These are phyloP conservation scores for Ptilonorhynchus violaceus DNA, from an alignment of 2,113 vertebrate genomes.

Conservation along the genomic window DNA sequence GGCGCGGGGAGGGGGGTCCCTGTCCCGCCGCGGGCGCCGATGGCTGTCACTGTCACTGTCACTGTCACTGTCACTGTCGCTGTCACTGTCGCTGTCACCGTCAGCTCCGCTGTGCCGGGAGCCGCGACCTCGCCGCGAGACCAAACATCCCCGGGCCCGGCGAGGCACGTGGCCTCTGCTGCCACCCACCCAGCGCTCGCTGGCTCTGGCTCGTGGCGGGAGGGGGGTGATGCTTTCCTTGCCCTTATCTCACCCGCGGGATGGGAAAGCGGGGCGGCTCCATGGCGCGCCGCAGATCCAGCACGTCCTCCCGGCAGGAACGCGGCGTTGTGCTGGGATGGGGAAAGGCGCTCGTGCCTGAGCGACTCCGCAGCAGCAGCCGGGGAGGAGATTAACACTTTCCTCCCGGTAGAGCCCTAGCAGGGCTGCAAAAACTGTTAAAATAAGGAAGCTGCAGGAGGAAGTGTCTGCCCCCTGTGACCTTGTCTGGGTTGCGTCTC, in stretches of 20 bases:
- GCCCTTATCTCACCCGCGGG: neutral
- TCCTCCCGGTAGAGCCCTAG: accelerated
- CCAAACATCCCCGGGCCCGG: neutral
- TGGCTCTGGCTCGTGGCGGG: neutral
- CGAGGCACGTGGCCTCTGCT: neutral
- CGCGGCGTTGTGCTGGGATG: neutral
- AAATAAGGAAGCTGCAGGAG: neutral
- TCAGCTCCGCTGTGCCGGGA: neutral
- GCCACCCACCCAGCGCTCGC: neutral
- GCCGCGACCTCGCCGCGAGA: neutral
- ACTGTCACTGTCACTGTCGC: neutral
- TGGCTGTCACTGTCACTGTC: neutral
- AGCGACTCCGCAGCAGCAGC: neutral
- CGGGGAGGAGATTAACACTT: neutral
- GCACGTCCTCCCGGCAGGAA: neutral
- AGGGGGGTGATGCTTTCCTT: neutral
- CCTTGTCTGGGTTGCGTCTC: accelerated
- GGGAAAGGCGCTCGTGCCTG: neutral
- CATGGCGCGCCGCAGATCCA: accelerated
- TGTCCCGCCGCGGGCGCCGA: neutral
- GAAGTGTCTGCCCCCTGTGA: accelerated
- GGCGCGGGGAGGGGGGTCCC: neutral
- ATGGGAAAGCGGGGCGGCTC: neutral
- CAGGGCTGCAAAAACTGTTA: accelerated
- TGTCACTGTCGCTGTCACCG: neutral